Percentiles rank a stretch among this genome's conserved stretches.
These are phyloP conservation scores for Spea hammondii DNA, from an alignment of 2,797 vertebrate species.

Conservation along the genomic window DNA sequence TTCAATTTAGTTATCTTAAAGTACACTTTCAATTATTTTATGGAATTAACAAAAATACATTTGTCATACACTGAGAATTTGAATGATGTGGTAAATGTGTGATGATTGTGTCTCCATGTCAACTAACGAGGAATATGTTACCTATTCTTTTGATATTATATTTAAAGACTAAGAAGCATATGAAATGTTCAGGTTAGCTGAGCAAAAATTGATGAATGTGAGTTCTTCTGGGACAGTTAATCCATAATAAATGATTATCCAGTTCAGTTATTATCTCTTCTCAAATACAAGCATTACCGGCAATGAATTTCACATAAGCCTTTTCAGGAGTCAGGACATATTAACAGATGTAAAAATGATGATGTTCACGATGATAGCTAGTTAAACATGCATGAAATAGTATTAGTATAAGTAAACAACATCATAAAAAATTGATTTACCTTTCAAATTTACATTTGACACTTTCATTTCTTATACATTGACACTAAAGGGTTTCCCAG, in stretches of 20 bases:
- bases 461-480: slow-evolving; percentile 11
- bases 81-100: neutral
- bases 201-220: slow-evolving; percentile 1
- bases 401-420: slow-evolving; percentile 28
- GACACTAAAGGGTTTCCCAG: too few relatives aligned
- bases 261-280: neutral
- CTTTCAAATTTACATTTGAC: slow-evolving; percentile 14
- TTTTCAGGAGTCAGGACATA: slow-evolving; percentile 3
- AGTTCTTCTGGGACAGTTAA: neutral
- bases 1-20: neutral
- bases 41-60: neutral
- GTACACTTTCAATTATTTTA: neutral
- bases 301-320: neutral
- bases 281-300: neutral
- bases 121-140: neutral
- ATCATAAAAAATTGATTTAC: slow-evolving; percentile 19
- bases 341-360: neutral
- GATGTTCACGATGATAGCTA: slow-evolving; percentile 13
- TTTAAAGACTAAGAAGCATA: neutral
- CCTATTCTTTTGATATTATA: neutral
- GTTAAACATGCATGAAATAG: neutral
- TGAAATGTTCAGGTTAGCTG: neutral
- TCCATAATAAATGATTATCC: slow-evolving; percentile 17
- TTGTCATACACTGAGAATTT: neutral
- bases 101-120: neutral